Conservation (phyloP, 2,113 vertebrate species). For the Hemichromis elongatus region DNA sequence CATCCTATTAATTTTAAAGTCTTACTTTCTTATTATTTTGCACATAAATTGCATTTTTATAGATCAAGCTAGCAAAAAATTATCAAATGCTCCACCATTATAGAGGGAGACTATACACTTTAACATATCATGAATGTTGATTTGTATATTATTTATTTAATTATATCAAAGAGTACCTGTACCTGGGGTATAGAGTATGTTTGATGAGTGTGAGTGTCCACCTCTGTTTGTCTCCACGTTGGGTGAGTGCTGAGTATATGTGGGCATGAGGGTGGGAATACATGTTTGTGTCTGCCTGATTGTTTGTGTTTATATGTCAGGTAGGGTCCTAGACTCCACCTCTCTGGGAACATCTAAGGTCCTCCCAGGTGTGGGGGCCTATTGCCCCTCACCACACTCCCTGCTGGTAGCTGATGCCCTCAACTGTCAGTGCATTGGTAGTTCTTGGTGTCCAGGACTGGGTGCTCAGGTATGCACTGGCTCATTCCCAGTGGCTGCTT, state of each 20-base stretch:
- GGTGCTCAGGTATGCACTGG: no score
- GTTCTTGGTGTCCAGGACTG: no score
- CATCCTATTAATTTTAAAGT: not conserved
- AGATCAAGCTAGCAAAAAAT: not conserved
- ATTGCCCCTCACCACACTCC: no score
- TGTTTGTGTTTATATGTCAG: not conserved
- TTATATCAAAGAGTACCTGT: not conserved
- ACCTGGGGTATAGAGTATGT: not conserved
- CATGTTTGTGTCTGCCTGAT: not conserved
- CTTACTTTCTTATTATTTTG: not conserved
- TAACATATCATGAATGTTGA: not conserved
- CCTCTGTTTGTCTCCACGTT: not conserved
- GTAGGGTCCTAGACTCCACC: no score
- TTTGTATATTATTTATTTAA: not conserved
- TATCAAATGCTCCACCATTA: not conserved
- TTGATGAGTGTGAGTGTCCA: not conserved
- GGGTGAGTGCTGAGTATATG: not conserved
- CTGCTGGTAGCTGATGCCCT: no score
- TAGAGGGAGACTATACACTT: not conserved
- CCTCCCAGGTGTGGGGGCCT: no score
- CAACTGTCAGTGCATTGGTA: no score
- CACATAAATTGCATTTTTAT: not conserved
- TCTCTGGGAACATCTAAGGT: no score
- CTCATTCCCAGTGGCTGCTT: no score
- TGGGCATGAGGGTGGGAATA: not conserved